phyloP scores from a whole-genome alignment of 1,140 invertebrate genomes.

The Cotesia typhae region DNA sequence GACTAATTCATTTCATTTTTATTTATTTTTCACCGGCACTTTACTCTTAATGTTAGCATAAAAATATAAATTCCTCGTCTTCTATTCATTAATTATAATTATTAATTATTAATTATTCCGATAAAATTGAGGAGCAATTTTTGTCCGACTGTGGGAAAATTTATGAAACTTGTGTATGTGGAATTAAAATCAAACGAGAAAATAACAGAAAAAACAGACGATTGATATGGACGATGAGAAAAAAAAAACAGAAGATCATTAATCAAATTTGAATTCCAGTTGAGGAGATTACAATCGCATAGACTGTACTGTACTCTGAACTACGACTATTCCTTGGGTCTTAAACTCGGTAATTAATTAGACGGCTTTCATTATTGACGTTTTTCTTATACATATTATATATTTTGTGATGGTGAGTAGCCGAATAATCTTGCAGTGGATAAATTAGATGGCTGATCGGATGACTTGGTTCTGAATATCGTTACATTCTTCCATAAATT shows the following conservation, averaged over 20 bases:
- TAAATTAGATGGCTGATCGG: too few species aligned
- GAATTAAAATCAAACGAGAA: too few species aligned
- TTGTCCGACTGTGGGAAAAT: too few species aligned
- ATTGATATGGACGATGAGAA: not conserved
- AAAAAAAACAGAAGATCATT: slow-evolving; percentile 20
- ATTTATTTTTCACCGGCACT: not conserved
- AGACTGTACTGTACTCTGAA: too few species aligned
- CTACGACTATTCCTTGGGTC: slow-evolving; percentile 12
- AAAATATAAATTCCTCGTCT: not conserved
- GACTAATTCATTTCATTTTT: not conserved
- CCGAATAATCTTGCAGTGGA: too few species aligned
- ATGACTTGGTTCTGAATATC: too few species aligned
- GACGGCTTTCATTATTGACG: slow-evolving; percentile 27
- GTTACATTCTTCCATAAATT: too few species aligned
- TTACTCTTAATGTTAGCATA: not conserved
- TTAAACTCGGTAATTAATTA: slow-evolving; percentile 33
- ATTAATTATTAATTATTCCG: too few species aligned
- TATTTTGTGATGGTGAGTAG: not conserved
- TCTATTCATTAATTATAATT: too few species aligned
- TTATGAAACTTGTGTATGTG: too few species aligned
- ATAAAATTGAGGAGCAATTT: too few species aligned
- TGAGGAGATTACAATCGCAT: slow-evolving; percentile 29
- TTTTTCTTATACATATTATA: slow-evolving; percentile 17
- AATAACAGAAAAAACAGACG: too few species aligned
- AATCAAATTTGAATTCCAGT: slow-evolving; percentile 35